These are phyloP conservation scores for Carabus problematicus DNA, from an alignment of 2,888 invertebrate species.

Conservation along the genomic window DNA sequence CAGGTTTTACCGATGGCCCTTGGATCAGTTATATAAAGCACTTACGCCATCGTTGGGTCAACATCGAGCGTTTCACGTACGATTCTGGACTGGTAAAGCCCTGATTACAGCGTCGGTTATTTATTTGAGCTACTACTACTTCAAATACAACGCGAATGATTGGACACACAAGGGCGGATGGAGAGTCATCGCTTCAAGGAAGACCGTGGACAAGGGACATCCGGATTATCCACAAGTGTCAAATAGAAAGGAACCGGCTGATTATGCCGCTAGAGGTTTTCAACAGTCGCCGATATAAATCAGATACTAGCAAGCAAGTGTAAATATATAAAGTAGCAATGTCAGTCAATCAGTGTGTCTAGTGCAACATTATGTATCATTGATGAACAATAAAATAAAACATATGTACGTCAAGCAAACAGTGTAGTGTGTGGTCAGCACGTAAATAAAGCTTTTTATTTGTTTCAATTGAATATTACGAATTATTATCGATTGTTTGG, in stretches of 20 bases:
- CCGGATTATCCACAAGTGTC: conserved; percentile 71
- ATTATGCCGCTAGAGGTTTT: conserved; percentile 79
- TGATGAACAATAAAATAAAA: no score
- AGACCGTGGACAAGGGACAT: conserved; percentile 71
- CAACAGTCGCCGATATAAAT: conserved; percentile 66
- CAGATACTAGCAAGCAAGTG: conserved; percentile 4
- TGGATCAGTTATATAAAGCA: conserved; percentile 68
- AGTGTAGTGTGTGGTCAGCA: no score
- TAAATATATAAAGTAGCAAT: conserved; percentile 33
- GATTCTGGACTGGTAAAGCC: conserved; percentile 70
- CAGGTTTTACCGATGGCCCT: conserved; percentile 75
- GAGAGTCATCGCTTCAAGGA: conserved; percentile 67
- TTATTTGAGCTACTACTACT: conserved; percentile 71
- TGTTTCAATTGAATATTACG: no score
- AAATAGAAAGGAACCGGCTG: conserved; percentile 64
- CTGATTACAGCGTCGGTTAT: conserved; percentile 61
- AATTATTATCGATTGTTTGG: no score
- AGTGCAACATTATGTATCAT: no score
- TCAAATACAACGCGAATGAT: conserved; percentile 81
- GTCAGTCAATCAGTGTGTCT: background rate
- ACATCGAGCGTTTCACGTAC: conserved; percentile 63
- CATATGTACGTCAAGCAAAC: no score
- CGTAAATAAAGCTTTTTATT: no score
- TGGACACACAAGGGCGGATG: conserved; percentile 82
- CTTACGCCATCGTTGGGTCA: conserved; percentile 70